These are phyloP conservation scores for Lucinisca nassula DNA, from an alignment of 2,888 invertebrate genomes.

Conservation along the genomic window DNA sequence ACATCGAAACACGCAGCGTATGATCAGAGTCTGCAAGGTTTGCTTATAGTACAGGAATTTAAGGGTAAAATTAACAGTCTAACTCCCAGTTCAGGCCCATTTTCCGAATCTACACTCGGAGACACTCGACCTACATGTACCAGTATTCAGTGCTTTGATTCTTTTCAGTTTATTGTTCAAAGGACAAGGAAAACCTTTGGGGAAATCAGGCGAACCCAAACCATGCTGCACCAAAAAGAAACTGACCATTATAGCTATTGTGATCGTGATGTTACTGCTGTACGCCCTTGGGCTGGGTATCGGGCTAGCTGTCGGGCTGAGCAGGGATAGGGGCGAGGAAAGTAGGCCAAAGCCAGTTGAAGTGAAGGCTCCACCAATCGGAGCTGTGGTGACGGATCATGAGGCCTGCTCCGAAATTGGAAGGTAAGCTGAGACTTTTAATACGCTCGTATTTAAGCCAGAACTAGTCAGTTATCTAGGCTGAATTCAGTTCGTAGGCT, in stretches of 20 bases:
- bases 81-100: too few species aligned
- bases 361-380: constrained; percentile 26
- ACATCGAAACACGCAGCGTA: too few species aligned
- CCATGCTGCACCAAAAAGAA: constrained; percentile 40
- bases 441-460: too few species aligned
- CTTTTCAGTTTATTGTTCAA: constrained; percentile 52
- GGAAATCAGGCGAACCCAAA: background rate
- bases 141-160: too few species aligned
- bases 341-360: background rate
- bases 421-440: too few species aligned
- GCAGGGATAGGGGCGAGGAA: background rate
- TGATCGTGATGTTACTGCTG: constrained; percentile 37
- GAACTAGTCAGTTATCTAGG: too few species aligned
- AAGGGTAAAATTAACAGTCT: too few species aligned
- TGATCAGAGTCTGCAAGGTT: too few species aligned
- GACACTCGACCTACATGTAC: too few species aligned
- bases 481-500: too few species aligned
- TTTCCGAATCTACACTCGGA: too few species aligned
- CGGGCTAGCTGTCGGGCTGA: constrained; percentile 39
- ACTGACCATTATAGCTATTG: constrained; percentile 30
- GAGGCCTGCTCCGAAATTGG: constrained; percentile 76
- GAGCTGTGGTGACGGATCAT: constrained; percentile 77
- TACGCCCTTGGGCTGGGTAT: constrained; percentile 53
- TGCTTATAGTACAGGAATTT: too few species aligned
- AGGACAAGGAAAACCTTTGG: constrained; percentile 37